These are phyloP conservation scores for Pseudocheirus occidentalis DNA, from an alignment of 2,797 vertebrate genomes.

Conservation along the genomic window DNA sequence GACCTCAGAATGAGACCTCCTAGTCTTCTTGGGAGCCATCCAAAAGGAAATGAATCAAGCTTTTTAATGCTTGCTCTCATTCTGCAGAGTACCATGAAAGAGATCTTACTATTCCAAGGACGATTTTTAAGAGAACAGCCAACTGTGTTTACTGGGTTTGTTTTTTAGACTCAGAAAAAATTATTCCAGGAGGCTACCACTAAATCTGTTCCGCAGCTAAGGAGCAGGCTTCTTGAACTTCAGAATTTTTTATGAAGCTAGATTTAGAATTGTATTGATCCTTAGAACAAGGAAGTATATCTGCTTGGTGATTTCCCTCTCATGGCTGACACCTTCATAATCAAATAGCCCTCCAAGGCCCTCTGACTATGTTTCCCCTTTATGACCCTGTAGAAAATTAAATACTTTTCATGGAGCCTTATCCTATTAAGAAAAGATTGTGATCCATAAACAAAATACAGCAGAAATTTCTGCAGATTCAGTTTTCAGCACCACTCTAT, in stretches of 20 bases:
- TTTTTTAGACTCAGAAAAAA: background rate
- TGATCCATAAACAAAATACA: background rate
- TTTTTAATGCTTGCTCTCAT: background rate
- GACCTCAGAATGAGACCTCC: background rate
- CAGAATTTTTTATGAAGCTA: slow-evolving; percentile 13
- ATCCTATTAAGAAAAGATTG: background rate
- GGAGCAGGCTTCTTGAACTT: background rate
- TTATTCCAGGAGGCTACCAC: background rate
- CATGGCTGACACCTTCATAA: background rate
- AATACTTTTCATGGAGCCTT: no score
- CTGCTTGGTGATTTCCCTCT: background rate
- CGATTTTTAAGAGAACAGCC: background rate
- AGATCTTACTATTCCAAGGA: background rate
- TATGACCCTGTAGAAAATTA: background rate
- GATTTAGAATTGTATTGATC: background rate
- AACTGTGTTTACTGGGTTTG: background rate
- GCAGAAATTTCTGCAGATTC: background rate
- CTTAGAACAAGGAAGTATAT: background rate
- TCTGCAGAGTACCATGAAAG: background rate
- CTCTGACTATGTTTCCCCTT: background rate
- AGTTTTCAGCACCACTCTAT: background rate
- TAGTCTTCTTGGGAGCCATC: background rate
- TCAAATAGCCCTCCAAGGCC: background rate
- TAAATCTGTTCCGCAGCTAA: background rate
- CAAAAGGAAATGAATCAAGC: background rate